Evolutionary conservation across 2,113 vertebrate genomes (phyloP).

Genomic region (Numenius arquata): DNA sequence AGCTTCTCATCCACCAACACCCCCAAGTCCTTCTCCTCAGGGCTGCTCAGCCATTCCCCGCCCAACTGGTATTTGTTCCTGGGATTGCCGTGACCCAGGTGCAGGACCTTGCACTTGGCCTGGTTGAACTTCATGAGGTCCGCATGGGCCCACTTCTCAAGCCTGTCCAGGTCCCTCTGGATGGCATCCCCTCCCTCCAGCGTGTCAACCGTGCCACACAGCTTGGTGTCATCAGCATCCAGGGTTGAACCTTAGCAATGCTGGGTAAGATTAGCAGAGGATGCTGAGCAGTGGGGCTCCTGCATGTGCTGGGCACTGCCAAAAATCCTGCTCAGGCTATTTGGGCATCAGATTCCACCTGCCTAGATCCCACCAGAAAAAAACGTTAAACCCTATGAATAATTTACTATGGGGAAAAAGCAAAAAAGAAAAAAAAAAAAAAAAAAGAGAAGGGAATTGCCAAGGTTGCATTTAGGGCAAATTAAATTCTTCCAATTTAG

Average conservation of each 20-base stretch:
- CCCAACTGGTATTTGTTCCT: no score
- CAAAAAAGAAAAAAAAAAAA: no score
- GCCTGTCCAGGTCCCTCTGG: no score
- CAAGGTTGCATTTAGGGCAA: background rate
- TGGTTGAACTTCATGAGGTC: no score
- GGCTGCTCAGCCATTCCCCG: no score
- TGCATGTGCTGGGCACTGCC: background rate
- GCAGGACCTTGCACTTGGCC: no score
- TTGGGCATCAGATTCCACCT: background rate
- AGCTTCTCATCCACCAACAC: no score
- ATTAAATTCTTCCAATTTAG: background rate
- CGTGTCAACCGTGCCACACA: no score
- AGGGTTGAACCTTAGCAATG: background rate
- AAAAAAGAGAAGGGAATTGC: background rate
- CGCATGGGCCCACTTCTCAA: no score
- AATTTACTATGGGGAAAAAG: background rate
- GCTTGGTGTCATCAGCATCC: background rate
- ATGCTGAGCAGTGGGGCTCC: background rate
- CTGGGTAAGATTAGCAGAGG: background rate
- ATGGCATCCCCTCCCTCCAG: no score
- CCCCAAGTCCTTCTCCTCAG: no score
- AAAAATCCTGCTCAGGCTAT: background rate
- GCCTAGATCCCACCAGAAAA: background rate
- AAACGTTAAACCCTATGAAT: background rate
- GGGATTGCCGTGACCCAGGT: no score